Conservation (phyloP, 2,113 vertebrate genomes). For the Ramphastos sulfuratus region DNA sequence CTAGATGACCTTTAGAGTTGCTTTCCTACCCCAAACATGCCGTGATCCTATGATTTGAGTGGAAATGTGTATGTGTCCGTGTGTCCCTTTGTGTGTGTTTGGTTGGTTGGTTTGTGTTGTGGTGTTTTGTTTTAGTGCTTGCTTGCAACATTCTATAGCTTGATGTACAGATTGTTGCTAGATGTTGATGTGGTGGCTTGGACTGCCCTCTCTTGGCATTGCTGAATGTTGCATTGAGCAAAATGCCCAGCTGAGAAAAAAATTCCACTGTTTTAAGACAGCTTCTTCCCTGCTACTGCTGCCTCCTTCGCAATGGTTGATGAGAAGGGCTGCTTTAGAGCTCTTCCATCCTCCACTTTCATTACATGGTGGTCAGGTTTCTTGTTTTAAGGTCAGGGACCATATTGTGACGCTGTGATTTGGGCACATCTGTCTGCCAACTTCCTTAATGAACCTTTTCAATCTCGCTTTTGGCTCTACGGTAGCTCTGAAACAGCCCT, state of each 20-base stretch:
- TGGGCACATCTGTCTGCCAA: neutral
- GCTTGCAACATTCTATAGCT: neutral
- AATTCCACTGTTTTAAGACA: neutral
- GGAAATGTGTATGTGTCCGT: too few relatives aligned
- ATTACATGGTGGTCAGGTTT: neutral
- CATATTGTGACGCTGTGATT: neutral
- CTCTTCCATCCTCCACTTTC: neutral
- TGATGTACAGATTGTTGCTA: fast-evolving
- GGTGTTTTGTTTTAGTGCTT: neutral
- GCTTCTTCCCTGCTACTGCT: neutral
- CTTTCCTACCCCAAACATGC: too few relatives aligned
- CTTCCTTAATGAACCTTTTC: neutral
- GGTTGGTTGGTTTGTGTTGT: too few relatives aligned
- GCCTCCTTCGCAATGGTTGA: neutral
- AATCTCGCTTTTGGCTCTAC: neutral
- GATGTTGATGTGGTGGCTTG: neutral
- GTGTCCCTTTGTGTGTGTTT: too few relatives aligned
- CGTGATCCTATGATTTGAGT: too few relatives aligned
- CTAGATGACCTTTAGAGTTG: too few relatives aligned
- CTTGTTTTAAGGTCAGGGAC: neutral
- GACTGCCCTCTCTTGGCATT: slow-evolving; percentile 64
- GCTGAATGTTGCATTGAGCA: neutral
- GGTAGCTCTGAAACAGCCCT: neutral
- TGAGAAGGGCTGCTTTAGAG: neutral
- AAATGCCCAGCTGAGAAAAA: neutral